Base-by-base conservation (phyloP, 2,113 vertebrate species). In the Rhinichthys klamathensis region DNA sequence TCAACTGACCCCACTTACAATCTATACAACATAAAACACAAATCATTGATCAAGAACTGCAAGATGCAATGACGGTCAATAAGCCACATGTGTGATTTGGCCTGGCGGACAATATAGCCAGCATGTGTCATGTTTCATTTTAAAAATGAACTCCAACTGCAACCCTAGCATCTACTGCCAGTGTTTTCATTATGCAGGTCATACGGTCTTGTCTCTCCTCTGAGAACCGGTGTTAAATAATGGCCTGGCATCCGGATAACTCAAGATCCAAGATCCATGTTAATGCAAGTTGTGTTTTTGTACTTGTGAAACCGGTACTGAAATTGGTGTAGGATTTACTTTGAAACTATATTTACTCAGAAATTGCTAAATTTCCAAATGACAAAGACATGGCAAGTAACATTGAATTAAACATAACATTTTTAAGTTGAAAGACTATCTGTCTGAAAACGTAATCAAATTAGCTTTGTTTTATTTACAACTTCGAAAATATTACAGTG, bases 21-120 rank as follows among this genome's bases (percentile, higher is more conserved):
- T 82, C 80, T 54, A 72, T 72, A 82, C 21, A 41, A 56, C 27
- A 82, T 56, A 35, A n/a, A 82, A 56, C 21, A 23, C 49, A 38
- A 63, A 46, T 23, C 25, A 51, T 72, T 18, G 49, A 83, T 72
- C 81, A 56, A 11, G 63, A 30, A 38, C 49, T 58, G 67, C 65
- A 83, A 70, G 65, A 58, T 56, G 21, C 49, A 82, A 23, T 56
- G 46, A 35, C 15, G 18, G 25, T 56, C 67, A 72, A 82, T 56
- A 41, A 82, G 44, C 27, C 32, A 38, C 27, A 72, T 18, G 30
- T 83, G 11, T 41, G 30, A 83, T 15, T 9, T 61, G 56, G 15
- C 3, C 56, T 60, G 35, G 35, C 61, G 27, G 49, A 35, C 51
- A 61, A 79, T 79, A 60, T 13, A 25, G 32, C 11, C 58, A 3